A percentile compares a stretch with the other conserved stretches of the same genome.
Conservation (phyloP, 2,797 vertebrate genomes). For the Rallus crepitans region DNA sequence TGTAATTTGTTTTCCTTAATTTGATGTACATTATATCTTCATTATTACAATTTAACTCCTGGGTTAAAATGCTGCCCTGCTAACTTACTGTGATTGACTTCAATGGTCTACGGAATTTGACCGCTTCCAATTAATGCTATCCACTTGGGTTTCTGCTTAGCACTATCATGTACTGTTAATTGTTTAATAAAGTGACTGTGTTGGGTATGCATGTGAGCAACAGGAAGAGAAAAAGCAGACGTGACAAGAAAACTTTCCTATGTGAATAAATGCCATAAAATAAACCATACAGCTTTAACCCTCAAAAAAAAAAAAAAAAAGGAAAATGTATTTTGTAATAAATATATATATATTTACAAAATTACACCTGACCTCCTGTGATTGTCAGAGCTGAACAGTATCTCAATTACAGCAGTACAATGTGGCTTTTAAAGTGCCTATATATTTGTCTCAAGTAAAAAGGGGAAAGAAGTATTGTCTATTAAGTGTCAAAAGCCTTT, state of each 20-base stretch:
- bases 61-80: constrained; percentile 59
- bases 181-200: constrained; percentile 25
- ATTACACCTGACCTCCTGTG: constrained; percentile 51
- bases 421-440: constrained; percentile 62
- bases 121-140: constrained; percentile 27
- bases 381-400: constrained; percentile 60
- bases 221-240: not conserved
- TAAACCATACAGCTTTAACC: not conserved
- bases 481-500: constrained; percentile 79
- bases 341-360: constrained; percentile 68
- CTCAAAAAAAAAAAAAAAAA: constrained; percentile 12
- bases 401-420: constrained; percentile 68
- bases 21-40: constrained; percentile 43
- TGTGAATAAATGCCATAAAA: not conserved
- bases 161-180: constrained; percentile 31
- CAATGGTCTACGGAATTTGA: constrained; percentile 33
- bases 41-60: constrained; percentile 58
- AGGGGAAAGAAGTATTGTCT: constrained; percentile 73
- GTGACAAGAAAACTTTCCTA: not conserved
- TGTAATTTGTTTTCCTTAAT: constrained; percentile 55
- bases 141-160: constrained; percentile 48
- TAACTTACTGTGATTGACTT: constrained; percentile 53
- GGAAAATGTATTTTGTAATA: constrained; percentile 59
- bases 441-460: constrained; percentile 70
- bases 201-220: not conserved